Conservation (phyloP, 2,113 vertebrate species). For the Equus przewalskii region DNA sequence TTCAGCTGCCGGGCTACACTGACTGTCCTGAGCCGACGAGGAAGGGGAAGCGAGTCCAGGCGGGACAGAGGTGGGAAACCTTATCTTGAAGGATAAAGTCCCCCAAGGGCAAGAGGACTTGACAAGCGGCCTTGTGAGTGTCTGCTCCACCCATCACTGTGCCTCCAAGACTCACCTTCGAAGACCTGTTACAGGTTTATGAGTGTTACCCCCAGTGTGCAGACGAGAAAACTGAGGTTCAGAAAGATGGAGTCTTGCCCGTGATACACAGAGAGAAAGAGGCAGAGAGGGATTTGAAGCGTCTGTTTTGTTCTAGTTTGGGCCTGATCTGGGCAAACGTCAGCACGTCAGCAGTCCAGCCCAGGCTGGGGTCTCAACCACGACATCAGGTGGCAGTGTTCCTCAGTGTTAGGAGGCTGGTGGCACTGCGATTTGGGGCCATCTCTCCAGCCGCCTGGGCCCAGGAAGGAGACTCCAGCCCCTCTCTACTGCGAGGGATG, state of each 20-base stretch:
- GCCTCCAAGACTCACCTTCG: neutral
- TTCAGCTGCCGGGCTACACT: neutral
- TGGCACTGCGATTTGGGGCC: neutral
- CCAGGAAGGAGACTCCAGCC: neutral
- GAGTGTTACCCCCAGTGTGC: neutral
- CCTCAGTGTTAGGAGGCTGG: neutral
- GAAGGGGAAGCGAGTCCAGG: no score
- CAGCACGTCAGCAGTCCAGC: neutral
- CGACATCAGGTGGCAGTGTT: fast-evolving
- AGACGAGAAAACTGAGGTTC: neutral
- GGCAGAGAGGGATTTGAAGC: neutral
- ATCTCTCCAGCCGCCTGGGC: neutral
- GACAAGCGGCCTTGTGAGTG: neutral
- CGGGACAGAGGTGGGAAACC: neutral
- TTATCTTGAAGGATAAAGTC: neutral
- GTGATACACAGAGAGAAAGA: neutral
- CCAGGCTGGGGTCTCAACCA: neutral
- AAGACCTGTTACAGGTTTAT: fast-evolving
- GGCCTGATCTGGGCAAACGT: neutral
- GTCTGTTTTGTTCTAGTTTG: neutral
- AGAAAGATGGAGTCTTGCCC: neutral
- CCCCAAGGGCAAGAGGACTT: no score
- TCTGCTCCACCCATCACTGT: fast-evolving
- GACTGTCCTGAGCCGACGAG: neutral
- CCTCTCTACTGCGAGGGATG: neutral